Evolutionary conservation across 2,113 vertebrate genomes (phyloP).

Genomic region (Ammospiza nelsoni): DNA sequence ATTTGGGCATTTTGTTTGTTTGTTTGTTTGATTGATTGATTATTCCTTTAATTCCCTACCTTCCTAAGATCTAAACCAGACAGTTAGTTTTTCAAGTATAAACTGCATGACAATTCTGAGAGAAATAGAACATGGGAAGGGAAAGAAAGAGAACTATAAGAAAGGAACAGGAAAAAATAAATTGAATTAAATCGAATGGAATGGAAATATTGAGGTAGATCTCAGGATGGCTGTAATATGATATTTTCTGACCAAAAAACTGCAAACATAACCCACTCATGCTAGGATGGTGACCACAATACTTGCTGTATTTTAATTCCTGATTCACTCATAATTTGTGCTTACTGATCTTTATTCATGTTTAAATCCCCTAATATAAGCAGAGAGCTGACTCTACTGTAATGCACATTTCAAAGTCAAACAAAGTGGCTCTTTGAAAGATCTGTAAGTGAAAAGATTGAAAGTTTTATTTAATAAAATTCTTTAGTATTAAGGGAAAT

Average conservation of each 20-base stretch:
- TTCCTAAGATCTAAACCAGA: not conserved
- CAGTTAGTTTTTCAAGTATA: not conserved
- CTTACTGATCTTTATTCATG: not conserved
- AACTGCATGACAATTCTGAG: not conserved
- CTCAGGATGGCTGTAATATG: not conserved
- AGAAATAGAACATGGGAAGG: not conserved
- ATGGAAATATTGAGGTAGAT: not conserved
- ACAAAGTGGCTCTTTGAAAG: not conserved
- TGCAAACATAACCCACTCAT: not conserved
- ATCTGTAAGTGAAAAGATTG: not conserved
- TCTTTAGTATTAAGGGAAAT: not conserved
- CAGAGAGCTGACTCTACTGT: not conserved
- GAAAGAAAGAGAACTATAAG: not conserved
- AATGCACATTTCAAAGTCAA: conserved; percentile 9
- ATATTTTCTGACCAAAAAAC: not conserved
- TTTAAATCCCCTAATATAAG: not conserved
- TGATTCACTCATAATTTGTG: not conserved
- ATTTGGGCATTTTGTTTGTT: not conserved
- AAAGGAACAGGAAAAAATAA: not conserved
- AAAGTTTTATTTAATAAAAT: not conserved
- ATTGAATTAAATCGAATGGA: not conserved
- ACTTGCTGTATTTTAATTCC: not conserved
- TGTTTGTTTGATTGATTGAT: not conserved
- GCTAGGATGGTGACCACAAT: not conserved
- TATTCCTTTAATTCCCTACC: not conserved